Base-by-base conservation (phyloP, 2,888 invertebrate species). In the Tipula unca region DNA sequence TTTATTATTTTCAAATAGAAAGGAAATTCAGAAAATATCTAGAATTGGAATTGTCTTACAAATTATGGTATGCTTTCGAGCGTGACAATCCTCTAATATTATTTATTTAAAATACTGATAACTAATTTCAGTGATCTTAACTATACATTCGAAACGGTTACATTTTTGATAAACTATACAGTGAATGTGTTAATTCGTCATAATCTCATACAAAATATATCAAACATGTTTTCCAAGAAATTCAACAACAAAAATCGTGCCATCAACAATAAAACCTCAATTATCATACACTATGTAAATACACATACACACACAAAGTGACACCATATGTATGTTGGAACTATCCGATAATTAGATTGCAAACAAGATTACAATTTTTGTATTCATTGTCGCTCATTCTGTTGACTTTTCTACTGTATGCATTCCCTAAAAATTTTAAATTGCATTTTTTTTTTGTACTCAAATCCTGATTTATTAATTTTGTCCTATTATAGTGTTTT, bases 391-490 rank as follows among this genome's bases (percentile, higher is more conserved):
- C 69, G 14, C 32, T 32, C 32, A n/a, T 48, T 69, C 69, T 69
- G 25, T 69, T 69, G 69, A 69, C 69, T 69, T 69, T 69, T 69
- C 69, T 69, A 17, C 17, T 17, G 20, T 25, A 69, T 69, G 20
- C 69, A 25, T 69, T 69, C 69, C 69, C 69, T 25, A 25, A 25
- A 69, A 69, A n/a, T n/a, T 48, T 42, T n/a, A 42, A 42, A 42
- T n/a, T 48, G 10, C 48, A 17, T 48, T 17, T 48, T 48, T 48
- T n/a, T 17, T n/a, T 48, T 48, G n/a, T 32, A 3, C 5, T 25
- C 8, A 69, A 69, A 69, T 69, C 69, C 69, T 69, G 69, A 69
- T 69, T 69, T 69, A 69, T 69, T 69, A 69, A 69, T 69, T 69
- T 69, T 69, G 8, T 69, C 69, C 69, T 25, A 48, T 48, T 32